Percentiles rank a stretch among this genome's conserved stretches.
Evolutionary conservation across 2,797 vertebrate species (phyloP).

Genomic region (Hydrolagus colliei): DNA sequence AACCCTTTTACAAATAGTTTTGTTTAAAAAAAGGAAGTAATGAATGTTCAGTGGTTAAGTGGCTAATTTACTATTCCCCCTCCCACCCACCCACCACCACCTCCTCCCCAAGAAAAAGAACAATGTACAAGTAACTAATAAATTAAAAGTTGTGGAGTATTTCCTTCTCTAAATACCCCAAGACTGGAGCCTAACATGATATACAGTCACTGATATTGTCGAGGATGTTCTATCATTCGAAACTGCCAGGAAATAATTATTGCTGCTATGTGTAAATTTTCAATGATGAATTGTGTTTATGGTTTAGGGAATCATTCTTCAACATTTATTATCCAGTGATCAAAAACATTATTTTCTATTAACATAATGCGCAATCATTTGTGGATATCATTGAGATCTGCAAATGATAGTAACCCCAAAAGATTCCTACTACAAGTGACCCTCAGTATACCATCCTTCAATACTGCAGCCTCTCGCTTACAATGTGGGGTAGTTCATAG

Average conservation of each 20-base stretch:
- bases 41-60: conserved; percentile 3
- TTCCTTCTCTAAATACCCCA: conserved; percentile 27
- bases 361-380: conserved; percentile 47
- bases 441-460: too few species aligned
- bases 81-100: too few species aligned
- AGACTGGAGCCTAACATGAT: conserved; percentile 2
- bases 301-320: conserved; percentile 63
- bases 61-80: neutral
- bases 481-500: too few species aligned
- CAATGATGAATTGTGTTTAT: conserved; percentile 68
- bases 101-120: too few species aligned
- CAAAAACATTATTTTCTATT: conserved; percentile 58
- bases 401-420: neutral
- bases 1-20: neutral
- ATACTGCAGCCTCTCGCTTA: too few species aligned
- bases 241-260: conserved; percentile 62
- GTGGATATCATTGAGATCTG: conserved; percentile 41
- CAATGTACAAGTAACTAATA: neutral
- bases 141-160: neutral
- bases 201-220: conserved; percentile 40
- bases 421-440: neutral
- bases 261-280: conserved; percentile 54
- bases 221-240: conserved; percentile 49
- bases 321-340: conserved; percentile 62
- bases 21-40: neutral